Conservation (phyloP, 2,797 vertebrate species). For the Sparus aurata region DNA sequence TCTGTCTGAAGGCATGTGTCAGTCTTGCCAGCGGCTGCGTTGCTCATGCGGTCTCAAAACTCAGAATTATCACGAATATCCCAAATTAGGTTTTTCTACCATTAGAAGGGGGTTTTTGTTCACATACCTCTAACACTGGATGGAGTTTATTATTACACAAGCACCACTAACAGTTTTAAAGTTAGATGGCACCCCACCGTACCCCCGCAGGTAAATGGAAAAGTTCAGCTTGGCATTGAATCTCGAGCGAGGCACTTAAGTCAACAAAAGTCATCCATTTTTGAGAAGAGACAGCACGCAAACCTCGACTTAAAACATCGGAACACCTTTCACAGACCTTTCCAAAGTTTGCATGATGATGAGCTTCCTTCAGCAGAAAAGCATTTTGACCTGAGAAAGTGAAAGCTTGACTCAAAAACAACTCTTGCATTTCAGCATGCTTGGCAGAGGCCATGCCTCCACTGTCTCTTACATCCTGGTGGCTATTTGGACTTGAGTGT, state of each 20-base stretch:
- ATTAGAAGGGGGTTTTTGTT: conserved; percentile 33
- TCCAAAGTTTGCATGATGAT: conserved; percentile 58
- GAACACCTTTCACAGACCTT: conserved; percentile 68
- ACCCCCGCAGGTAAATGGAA: conserved; percentile 38
- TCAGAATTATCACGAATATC: conserved; percentile 38
- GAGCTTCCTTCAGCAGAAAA: conserved; percentile 45
- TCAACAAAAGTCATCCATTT: conserved; percentile 62
- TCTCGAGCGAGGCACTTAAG: conserved; percentile 59
- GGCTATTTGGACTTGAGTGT: conserved; percentile 30
- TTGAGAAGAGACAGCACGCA: conserved; percentile 32
- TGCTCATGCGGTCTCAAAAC: conserved; percentile 55
- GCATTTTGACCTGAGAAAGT: conserved; percentile 56
- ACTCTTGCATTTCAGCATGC: conserved; percentile 36
- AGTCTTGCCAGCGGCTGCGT: conserved; percentile 43
- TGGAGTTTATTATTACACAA: conserved; percentile 46
- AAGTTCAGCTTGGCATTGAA: conserved; percentile 49
- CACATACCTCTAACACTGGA: conserved; percentile 29
- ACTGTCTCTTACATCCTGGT: conserved; percentile 36
- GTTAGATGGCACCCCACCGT: conserved; percentile 18
- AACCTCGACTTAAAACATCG: conserved; percentile 42
- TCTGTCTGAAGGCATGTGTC: conserved; percentile 68
- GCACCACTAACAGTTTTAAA: conserved; percentile 34
- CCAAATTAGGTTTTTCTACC: conserved; percentile 35
- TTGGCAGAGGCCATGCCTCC: conserved; percentile 24
- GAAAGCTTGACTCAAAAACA: conserved; percentile 55